Conservation (phyloP, 2,888 invertebrate species). For the Embidobia sp. region DNA sequence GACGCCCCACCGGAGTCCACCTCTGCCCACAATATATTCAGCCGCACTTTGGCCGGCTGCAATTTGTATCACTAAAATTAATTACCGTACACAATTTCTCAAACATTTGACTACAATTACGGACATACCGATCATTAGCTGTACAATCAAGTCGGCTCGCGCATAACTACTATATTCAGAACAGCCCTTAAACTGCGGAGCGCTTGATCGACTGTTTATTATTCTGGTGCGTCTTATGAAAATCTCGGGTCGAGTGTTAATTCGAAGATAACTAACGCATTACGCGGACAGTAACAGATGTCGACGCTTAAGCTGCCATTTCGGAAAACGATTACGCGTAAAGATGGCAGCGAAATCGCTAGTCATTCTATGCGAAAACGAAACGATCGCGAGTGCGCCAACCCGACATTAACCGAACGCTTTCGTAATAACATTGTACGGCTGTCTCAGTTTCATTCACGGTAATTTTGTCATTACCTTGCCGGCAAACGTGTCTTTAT, state of each 20-base stretch:
- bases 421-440: constrained; percentile 59
- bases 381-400: constrained; percentile 17
- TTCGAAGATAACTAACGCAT: constrained; percentile 34
- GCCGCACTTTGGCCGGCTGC: constrained; percentile 16
- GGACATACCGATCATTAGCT: constrained; percentile 21
- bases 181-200: constrained; percentile 11
- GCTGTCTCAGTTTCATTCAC: constrained; percentile 69
- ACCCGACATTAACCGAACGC: constrained; percentile 52
- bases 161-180: constrained; percentile 39
- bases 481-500: constrained; percentile 70
- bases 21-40: constrained; percentile 1
- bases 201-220: constrained; percentile 46
- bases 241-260: constrained; percentile 28
- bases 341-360: constrained; percentile 18
- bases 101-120: constrained; percentile 39
- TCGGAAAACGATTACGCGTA: constrained; percentile 16
- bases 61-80: constrained; percentile 49
- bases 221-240: constrained; percentile 22
- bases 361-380: constrained; percentile 37
- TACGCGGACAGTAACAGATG: constrained; percentile 23
- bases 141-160: constrained; percentile 16
- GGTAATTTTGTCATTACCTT: constrained; percentile 74
- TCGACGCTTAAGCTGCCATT: constrained; percentile 21
- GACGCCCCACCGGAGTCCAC: neutral
- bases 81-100: constrained; percentile 38